Percentiles rank a stretch among this genome's conserved stretches.
Conservation (phyloP, 92 coral and sea anemone species). For the Epizoanthus scotinus region DNA sequence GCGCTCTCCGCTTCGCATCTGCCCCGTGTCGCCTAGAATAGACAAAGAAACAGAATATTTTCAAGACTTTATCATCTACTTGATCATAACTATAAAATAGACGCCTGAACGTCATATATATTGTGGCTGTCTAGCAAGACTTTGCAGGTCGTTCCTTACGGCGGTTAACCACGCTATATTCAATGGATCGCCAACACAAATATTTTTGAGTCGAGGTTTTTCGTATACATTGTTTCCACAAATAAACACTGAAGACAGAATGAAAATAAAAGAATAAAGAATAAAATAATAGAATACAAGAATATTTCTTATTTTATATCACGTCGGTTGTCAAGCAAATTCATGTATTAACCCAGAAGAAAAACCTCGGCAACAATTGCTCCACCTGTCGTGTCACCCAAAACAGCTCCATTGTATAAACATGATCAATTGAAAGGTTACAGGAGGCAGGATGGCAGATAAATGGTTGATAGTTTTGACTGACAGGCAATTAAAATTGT, state of each 20-base stretch:
- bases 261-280: too few species aligned
- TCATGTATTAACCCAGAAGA: background rate
- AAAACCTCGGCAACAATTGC: background rate
- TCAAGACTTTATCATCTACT: too few species aligned
- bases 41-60: too few species aligned
- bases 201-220: background rate
- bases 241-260: too few species aligned
- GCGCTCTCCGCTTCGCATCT: too few species aligned
- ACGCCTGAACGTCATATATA: background rate
- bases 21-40: too few species aligned
- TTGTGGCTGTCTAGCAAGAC: background rate
- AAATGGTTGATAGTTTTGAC: background rate
- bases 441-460: background rate
- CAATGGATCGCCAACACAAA: background rate
- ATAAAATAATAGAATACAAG: background rate
- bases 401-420: slow-evolving; percentile 1
- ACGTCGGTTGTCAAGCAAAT: background rate
- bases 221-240: background rate
- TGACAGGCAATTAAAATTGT: background rate
- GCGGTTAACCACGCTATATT: background rate
- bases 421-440: background rate
- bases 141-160: background rate
- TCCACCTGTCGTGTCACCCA: slow-evolving; percentile 12
- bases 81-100: too few species aligned
- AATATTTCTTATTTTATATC: background rate